Percentiles rank a stretch among this genome's conserved stretches.
Evolutionary conservation across 2,888 invertebrate species (phyloP).

Genomic region (Napeogenes inachia): DNA sequence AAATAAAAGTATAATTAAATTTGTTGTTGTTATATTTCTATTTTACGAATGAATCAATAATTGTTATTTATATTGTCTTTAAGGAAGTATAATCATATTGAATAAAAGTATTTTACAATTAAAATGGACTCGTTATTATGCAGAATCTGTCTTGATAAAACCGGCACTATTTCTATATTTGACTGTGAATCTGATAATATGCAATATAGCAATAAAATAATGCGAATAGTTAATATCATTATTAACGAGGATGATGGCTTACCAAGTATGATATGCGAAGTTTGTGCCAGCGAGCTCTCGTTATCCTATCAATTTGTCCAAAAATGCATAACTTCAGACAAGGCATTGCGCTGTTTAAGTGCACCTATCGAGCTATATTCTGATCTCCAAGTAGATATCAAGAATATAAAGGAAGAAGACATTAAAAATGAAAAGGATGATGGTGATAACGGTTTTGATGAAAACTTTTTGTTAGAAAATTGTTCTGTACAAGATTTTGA

Average conservation of each 20-base stretch:
- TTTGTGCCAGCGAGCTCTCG: slow-evolving; percentile 53
- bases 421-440: slow-evolving; percentile 39
- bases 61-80: no score
- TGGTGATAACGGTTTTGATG: slow-evolving; percentile 24
- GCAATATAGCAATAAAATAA: slow-evolving; percentile 54
- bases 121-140: slow-evolving; percentile 42
- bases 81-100: neutral
- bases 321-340: slow-evolving; percentile 60
- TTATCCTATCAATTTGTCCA: slow-evolving; percentile 54
- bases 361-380: slow-evolving; percentile 34
- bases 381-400: slow-evolving; percentile 28
- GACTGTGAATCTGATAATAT: slow-evolving; percentile 44
- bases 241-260: slow-evolving; percentile 57
- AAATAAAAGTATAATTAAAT: neutral
- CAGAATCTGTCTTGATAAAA: slow-evolving; percentile 58
- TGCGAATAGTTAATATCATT: slow-evolving; percentile 53
- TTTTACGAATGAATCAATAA: no score
- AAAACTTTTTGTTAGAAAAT: slow-evolving; percentile 25
- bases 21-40: neutral
- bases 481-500: slow-evolving; percentile 21
- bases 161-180: slow-evolving; percentile 54
- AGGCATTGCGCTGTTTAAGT: slow-evolving; percentile 47
- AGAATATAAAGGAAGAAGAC: slow-evolving; percentile 38
- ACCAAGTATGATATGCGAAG: slow-evolving; percentile 54
- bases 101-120: neutral